Evolutionary conservation across 2,797 vertebrate species (phyloP).

Genomic region (Emydoidea blandingii): DNA sequence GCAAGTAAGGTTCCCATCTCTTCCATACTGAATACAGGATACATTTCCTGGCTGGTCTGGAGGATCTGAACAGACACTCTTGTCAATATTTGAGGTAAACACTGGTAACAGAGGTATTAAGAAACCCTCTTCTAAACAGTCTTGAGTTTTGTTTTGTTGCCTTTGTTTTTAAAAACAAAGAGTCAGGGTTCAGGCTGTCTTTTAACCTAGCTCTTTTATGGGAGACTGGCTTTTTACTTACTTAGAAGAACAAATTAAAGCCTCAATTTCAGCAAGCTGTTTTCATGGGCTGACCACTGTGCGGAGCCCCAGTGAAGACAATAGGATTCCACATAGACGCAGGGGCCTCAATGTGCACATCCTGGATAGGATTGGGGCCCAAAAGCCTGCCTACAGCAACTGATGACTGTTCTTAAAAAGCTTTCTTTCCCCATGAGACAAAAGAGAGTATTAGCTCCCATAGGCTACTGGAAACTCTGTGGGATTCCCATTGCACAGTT

Average conservation of each 20-base stretch:
- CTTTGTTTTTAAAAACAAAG: background rate
- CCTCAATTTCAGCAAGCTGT: background rate
- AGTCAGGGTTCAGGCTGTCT: background rate
- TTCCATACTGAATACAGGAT: conserved; percentile 84
- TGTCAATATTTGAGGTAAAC: background rate
- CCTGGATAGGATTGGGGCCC: no score
- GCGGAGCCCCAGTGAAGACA: background rate
- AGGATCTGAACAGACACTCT: conserved; percentile 76
- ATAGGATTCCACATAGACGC: background rate
- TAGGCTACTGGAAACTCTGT: background rate
- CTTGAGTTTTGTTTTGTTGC: background rate
- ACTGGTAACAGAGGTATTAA: rapidly evolving
- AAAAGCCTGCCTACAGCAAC: background rate
- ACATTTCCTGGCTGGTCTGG: conserved; percentile 86
- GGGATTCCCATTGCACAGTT: background rate
- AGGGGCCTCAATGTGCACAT: background rate
- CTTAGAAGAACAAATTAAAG: background rate
- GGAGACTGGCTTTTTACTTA: background rate
- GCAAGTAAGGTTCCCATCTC: conserved; percentile 80
- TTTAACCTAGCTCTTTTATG: rapidly evolving
- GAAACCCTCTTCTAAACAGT: background rate
- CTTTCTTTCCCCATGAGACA: background rate
- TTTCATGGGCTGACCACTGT: background rate
- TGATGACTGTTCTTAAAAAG: background rate
- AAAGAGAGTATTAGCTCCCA: background rate